Evolutionary conservation across 1,140 invertebrate genomes (phyloP).

Genomic region (Fopius arisanus): DNA sequence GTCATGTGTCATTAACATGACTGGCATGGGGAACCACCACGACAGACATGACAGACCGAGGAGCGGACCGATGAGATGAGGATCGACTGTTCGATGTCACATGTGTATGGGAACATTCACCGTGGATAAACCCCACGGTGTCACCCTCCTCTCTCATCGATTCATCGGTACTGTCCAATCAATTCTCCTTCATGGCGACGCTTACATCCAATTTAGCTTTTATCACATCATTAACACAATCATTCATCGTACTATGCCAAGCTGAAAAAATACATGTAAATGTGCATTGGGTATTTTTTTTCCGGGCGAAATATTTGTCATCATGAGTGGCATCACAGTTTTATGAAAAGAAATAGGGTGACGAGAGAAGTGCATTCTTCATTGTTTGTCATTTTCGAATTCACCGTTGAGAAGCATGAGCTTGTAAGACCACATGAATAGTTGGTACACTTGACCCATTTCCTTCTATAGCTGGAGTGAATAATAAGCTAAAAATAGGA

Average conservation of each 20-base stretch:
- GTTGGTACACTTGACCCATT: conserved; percentile 1
- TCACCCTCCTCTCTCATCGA: background rate
- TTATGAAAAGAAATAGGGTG: background rate
- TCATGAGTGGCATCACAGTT: background rate
- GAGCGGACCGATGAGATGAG: background rate
- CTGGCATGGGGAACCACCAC: background rate
- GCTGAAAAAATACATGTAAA: background rate
- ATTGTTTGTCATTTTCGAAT: background rate
- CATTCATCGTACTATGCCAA: background rate
- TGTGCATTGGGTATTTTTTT: background rate
- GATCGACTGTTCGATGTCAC: background rate
- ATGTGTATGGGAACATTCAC: background rate
- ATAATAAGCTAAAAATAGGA: background rate
- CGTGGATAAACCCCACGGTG: background rate
- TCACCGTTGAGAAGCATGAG: background rate
- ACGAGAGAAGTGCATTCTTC: background rate
- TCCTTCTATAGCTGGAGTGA: background rate
- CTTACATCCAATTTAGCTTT: background rate
- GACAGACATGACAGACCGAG: background rate
- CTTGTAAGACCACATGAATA: background rate
- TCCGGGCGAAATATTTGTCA: background rate
- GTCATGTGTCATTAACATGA: background rate
- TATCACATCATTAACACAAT: background rate
- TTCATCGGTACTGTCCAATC: background rate
- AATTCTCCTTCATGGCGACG: background rate